phyloP scores from a whole-genome alignment of 2,888 invertebrate species.

The Tiphia femorata region DNA sequence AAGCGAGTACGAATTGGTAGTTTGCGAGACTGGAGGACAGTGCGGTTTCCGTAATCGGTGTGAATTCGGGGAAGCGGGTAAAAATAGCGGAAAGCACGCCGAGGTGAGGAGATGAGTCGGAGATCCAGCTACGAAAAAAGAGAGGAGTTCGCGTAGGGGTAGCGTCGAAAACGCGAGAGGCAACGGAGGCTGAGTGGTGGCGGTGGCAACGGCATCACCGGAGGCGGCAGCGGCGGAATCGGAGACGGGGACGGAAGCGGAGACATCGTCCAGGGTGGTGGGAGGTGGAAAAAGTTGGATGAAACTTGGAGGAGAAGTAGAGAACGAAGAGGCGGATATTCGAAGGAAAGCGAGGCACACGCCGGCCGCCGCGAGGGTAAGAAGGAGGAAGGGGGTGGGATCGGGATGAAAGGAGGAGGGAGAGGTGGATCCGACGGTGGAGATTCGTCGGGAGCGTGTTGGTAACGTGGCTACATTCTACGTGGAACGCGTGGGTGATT shows the following conservation, averaged over 20 bases:
- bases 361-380: slow-evolving; percentile 27
- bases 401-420: slow-evolving; percentile 43
- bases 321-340: slow-evolving; percentile 32
- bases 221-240: slow-evolving; percentile 23
- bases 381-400: slow-evolving; percentile 23
- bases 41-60: no score
- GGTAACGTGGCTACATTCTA: slow-evolving; percentile 28
- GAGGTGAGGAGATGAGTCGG: slow-evolving; percentile 10
- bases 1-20: no score
- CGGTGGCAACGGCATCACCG: slow-evolving; percentile 30
- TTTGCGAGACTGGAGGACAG: no score
- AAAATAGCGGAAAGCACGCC: slow-evolving; percentile 19
- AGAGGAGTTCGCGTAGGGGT: slow-evolving; percentile 13
- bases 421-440: slow-evolving; percentile 20
- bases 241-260: slow-evolving; percentile 14
- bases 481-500: slow-evolving; percentile 36
- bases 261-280: slow-evolving; percentile 17
- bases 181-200: slow-evolving; percentile 16
- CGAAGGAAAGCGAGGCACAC: slow-evolving; percentile 30
- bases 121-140: background rate
- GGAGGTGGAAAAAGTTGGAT: slow-evolving; percentile 50
- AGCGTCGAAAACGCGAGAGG: slow-evolving; percentile 10
- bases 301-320: slow-evolving; percentile 51
- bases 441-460: slow-evolving; percentile 4
- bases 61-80: no score